These are phyloP conservation scores for Telmatherina bonti DNA, from an alignment of 2,797 vertebrate species.

Conservation along the genomic window DNA sequence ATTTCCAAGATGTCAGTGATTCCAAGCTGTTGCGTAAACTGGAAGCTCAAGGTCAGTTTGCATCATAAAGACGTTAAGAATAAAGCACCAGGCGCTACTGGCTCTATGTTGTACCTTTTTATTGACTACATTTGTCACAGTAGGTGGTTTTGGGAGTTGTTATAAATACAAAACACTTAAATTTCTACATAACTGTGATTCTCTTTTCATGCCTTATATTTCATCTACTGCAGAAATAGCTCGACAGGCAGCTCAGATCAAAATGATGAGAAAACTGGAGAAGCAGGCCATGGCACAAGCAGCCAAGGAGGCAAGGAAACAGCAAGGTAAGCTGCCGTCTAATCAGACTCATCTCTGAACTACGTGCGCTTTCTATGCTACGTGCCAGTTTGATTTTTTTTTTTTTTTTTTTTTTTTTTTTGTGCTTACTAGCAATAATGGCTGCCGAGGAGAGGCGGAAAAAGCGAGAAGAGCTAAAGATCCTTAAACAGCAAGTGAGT, in stretches of 20 bases:
- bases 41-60: conserved; percentile 90
- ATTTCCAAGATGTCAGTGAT: conserved; percentile 83
- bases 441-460: conserved; percentile 94
- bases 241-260: conserved; percentile 95
- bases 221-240: conserved; percentile 90
- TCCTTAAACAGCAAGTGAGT: conserved; percentile 95
- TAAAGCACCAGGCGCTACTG: neutral
- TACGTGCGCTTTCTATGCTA: neutral
- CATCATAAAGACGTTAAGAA: neutral
- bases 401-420: conserved; percentile 39
- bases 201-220: conserved; percentile 2
- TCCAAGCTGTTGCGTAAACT: conserved; percentile 92
- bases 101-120: neutral
- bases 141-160: neutral
- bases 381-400: conserved; percentile 29
- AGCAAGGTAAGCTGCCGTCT: conserved; percentile 84
- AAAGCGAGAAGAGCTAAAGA: conserved; percentile 95
- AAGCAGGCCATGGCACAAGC: conserved; percentile 93
- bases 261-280: conserved; percentile 94
- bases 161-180: neutral
- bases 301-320: conserved; percentile 94
- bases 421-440: conserved; percentile 87
- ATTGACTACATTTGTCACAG: neutral
- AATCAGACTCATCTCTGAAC: conserved; percentile 7
- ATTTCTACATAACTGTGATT: neutral